Evolutionary conservation across 2,888 invertebrate species (phyloP), one percentile per base, ranked within the genome.

Genomic region (Amiota communis): DNA sequence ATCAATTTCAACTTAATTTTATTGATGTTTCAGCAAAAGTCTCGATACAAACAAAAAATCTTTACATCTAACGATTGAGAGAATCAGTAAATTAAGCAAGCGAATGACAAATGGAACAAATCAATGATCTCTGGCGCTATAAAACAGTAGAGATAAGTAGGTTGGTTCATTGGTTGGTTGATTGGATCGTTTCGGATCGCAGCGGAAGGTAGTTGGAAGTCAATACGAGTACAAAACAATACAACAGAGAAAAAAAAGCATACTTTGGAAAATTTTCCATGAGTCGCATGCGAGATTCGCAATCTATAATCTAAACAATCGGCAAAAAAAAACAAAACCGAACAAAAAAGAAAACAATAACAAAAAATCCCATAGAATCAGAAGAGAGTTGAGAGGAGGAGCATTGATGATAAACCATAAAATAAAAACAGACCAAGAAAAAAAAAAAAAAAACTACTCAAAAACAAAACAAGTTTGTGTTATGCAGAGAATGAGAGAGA

Each of bases 221-320:
- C 2, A 23, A 23, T 23, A 23, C 23, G 3, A 23, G n/a, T 23
- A 23, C 23, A 23, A 23, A 1, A 36, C 6, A 36, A 6, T 6
- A 36, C 23, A 36, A 36, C 36, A 36, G 8, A 23, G 3, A 36
- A 36, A 36, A 36, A 59, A 59, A 59, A 48, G 49, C 65, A 46
- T 47, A 76, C 76, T 72, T 72, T 83, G 78, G 85, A 82, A 83
- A 83, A 85, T 83, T 85, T 83, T 83, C 85, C 85, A 85, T 78
- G 76, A 83, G 81, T 75, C 80, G 78, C 68, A 73, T 75, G 80
- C 80, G 81, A 79, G 80, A 80, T 75, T 68, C n/a, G 67, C 67
- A 68, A 68, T n/a, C 67, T 71, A 64, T 71, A 81, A 80, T 74
- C 79, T 76, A 79, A 76, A 76, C 74, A 72, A 76, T 74, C 72